These are phyloP conservation scores for Callimorpha dominula DNA, from an alignment of 2,888 invertebrate genomes.

Conservation along the genomic window DNA sequence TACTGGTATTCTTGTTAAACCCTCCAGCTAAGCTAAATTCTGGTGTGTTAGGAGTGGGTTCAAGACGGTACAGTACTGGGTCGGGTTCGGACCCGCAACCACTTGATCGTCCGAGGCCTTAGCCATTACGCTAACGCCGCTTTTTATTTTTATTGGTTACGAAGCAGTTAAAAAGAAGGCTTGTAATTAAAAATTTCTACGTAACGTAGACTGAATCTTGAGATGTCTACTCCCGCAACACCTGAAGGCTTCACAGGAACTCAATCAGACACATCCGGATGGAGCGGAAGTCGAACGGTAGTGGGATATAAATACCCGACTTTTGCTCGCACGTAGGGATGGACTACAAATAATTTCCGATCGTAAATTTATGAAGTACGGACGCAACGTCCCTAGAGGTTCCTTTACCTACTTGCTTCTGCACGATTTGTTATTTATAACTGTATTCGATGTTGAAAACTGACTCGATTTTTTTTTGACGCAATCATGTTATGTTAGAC, in stretches of 20 bases:
- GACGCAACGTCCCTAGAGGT: slow-evolving; percentile 34
- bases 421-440: slow-evolving; percentile 31
- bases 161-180: too few relatives aligned
- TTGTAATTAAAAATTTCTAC: background rate
- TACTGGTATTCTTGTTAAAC: too few relatives aligned
- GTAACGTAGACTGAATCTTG: background rate
- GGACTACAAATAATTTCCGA: slow-evolving; percentile 37
- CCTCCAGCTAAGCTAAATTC: too few relatives aligned
- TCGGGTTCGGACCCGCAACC: too few relatives aligned
- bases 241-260: slow-evolving; percentile 9
- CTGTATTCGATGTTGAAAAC: slow-evolving; percentile 24
- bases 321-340: slow-evolving; percentile 18
- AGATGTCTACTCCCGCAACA: background rate
- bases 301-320: slow-evolving; percentile 18
- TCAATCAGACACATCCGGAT: slow-evolving; percentile 23
- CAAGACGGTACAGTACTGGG: too few relatives aligned
- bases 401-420: slow-evolving; percentile 2
- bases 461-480: slow-evolving; percentile 7
- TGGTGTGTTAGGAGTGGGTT: too few relatives aligned
- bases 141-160: background rate
- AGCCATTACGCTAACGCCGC: too few relatives aligned
- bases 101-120: too few relatives aligned
- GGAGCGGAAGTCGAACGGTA: background rate
- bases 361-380: slow-evolving; percentile 42
- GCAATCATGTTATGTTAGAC: background rate